Evolutionary conservation across 2,113 vertebrate genomes (phyloP).

Genomic region (Misgurnus mizolepis): DNA sequence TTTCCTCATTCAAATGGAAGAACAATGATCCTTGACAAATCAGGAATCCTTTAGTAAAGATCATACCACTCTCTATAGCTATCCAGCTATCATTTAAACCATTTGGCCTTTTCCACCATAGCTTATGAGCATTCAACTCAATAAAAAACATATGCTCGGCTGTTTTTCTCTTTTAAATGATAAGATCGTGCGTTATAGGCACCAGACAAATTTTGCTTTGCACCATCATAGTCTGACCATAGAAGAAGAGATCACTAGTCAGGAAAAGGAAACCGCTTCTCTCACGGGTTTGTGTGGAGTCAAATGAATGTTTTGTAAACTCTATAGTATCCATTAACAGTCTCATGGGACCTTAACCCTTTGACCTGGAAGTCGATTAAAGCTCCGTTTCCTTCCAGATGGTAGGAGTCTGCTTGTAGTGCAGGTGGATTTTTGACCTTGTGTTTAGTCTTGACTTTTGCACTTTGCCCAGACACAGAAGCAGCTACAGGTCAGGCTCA

Average conservation of each 20-base stretch:
- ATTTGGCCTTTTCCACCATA: conserved; percentile 36
- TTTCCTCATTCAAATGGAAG: neutral
- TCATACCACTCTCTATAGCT: conserved; percentile 31
- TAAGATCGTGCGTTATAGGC: conserved; percentile 39
- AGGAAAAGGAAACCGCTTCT: conserved; percentile 22
- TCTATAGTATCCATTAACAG: conserved; percentile 11
- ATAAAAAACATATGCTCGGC: conserved; percentile 48
- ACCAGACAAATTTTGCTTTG: conserved; percentile 6
- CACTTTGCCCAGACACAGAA: conserved; percentile 19
- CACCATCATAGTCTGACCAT: neutral
- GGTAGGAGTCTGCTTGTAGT: conserved; percentile 26
- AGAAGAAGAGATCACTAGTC: neutral
- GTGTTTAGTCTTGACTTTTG: conserved; percentile 10
- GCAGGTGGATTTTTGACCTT: conserved; percentile 39
- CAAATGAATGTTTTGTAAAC: conserved; percentile 28
- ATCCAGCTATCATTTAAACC: conserved; percentile 25
- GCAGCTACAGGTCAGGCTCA: conserved; percentile 1
- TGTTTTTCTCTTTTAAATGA: conserved; percentile 20
- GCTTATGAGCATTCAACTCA: conserved; percentile 23
- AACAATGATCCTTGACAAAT: conserved; percentile 29
- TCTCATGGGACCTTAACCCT: neutral
- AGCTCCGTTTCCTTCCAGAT: conserved; percentile 42
- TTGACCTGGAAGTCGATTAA: conserved; percentile 43
- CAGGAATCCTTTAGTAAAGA: conserved; percentile 27
- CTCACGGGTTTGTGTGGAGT: conserved; percentile 10